A percentile compares a stretch with the other conserved stretches of the same genome.
Evolutionary conservation across 2,113 vertebrate genomes (phyloP).

Genomic region (Rhea americana): DNA sequence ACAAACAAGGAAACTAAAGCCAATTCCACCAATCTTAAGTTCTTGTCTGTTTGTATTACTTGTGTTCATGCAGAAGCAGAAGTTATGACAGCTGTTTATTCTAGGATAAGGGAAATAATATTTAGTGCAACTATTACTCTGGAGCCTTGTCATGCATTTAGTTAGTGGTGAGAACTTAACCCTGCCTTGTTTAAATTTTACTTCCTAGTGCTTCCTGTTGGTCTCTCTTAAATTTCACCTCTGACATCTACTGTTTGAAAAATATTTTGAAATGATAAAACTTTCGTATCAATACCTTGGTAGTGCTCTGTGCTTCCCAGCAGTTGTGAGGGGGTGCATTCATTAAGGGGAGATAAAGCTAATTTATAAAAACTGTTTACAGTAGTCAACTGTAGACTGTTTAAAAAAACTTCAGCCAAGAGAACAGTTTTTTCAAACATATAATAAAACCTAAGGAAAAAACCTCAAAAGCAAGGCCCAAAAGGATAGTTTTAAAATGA

Average conservation of each 20-base stretch:
- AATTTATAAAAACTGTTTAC: not conserved
- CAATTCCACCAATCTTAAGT: not conserved
- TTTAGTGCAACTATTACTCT: not conserved
- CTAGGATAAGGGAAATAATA: too few relatives aligned
- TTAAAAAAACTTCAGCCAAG: not conserved
- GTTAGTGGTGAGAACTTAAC: not conserved
- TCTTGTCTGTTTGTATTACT: not conserved
- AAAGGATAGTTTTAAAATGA: not conserved
- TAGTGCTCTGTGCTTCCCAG: not conserved
- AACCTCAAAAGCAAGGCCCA: not conserved
- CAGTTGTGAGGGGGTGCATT: not conserved
- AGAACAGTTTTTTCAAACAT: not conserved
- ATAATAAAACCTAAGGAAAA: not conserved
- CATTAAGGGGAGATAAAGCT: not conserved
- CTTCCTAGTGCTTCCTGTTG: not conserved
- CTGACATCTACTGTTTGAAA: not conserved
- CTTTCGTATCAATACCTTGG: fast-evolving
- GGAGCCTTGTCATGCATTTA: too few relatives aligned
- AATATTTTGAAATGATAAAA: not conserved
- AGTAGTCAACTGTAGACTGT: not conserved
- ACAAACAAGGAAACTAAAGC: not conserved
- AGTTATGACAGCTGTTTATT: not conserved
- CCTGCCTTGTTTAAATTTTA: not conserved
- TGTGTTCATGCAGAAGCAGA: not conserved
- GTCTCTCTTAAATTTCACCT: not conserved